Conservation (phyloP, 2,113 vertebrate species). For the Chloropsis hardwickii region DNA sequence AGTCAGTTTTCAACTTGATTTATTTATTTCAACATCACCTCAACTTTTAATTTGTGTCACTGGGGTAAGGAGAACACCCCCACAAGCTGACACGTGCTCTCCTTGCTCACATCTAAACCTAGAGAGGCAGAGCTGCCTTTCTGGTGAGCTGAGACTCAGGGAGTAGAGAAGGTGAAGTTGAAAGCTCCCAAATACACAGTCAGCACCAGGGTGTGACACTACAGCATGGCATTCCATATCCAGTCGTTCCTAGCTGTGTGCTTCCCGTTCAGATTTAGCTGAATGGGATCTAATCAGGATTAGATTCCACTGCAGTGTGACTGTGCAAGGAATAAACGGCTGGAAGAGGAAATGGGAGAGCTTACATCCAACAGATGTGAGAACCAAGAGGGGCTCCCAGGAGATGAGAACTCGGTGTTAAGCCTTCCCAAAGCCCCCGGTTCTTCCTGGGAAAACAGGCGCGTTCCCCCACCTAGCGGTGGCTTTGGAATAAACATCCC, state of each 20-base stretch:
- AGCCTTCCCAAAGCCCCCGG: neutral
- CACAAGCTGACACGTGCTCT: neutral
- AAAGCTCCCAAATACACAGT: neutral
- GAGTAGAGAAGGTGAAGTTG: neutral
- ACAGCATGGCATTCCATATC: accelerated
- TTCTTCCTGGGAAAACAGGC: accelerated
- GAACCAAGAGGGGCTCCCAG: neutral
- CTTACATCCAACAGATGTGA: neutral
- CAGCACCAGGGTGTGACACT: neutral
- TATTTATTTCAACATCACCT: neutral
- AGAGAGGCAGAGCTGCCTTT: neutral
- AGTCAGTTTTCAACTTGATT: neutral
- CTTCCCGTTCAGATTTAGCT: neutral
- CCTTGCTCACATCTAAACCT: neutral
- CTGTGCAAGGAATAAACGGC: neutral
- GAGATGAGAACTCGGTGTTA: accelerated
- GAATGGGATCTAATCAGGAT: too few relatives aligned
- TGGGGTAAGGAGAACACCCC: neutral
- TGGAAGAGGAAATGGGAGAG: neutral
- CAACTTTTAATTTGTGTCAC: neutral
- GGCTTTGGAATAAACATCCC: neutral
- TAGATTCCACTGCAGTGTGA: neutral
- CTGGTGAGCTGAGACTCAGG: neutral
- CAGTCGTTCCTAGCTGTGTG: neutral
- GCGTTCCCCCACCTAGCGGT: neutral